Conservation (phyloP, 2,113 vertebrate species). For the Oncorhynchus nerka region DNA sequence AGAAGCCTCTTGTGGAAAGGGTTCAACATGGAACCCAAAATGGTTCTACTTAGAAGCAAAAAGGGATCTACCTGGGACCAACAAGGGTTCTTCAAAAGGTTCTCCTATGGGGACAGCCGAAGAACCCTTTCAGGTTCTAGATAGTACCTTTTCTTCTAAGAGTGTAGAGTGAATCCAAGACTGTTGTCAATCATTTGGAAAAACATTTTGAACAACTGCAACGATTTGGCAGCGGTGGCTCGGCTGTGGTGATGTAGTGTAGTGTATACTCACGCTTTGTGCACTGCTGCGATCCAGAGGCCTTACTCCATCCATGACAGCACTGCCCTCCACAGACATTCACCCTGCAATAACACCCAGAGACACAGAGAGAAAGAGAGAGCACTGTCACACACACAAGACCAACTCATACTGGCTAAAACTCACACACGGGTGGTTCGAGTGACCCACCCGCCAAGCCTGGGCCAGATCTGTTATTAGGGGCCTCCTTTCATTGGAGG, state of each 20-base stretch:
- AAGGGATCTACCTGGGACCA: too few species aligned
- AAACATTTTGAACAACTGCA: background rate
- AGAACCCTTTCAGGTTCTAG: too few species aligned
- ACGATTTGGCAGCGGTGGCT: too few species aligned
- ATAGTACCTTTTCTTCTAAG: too few species aligned
- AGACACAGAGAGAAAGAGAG: background rate
- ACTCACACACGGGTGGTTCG: background rate
- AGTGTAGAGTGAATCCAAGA: background rate
- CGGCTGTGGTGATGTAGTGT: background rate
- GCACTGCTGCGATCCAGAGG: conserved; percentile 90
- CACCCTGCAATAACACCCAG: conserved; percentile 80
- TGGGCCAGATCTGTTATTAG: background rate
- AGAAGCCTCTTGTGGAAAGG: too few species aligned
- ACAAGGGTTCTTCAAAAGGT: too few species aligned
- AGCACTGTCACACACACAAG: background rate
- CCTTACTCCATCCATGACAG: conserved; percentile 92
- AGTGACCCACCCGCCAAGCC: background rate
- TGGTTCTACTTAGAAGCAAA: too few species aligned
- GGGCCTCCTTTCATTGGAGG: conserved; percentile 3
- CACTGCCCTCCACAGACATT: conserved; percentile 94
- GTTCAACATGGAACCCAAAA: too few species aligned
- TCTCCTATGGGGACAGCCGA: too few species aligned
- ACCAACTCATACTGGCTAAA: background rate
- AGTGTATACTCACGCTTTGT: conserved; percentile 87
- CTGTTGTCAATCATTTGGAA: background rate